Conservation (phyloP, 2,113 vertebrate genomes). For the Halichoeres trimaculatus region DNA sequence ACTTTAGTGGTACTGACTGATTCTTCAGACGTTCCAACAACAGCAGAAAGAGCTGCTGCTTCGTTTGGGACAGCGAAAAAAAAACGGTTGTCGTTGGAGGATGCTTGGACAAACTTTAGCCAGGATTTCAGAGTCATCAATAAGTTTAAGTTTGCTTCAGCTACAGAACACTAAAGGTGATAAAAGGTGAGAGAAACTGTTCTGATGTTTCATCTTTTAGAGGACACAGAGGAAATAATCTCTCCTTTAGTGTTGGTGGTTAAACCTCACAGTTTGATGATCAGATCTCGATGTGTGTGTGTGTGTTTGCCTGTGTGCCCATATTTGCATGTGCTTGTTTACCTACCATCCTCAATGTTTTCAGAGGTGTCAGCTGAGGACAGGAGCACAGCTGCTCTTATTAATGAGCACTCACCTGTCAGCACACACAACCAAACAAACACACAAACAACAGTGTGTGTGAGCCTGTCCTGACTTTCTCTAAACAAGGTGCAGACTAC, state of each 20-base stretch:
- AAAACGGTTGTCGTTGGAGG: conserved; percentile 22
- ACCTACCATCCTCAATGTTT: conserved; percentile 16
- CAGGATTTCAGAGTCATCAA: conserved; percentile 1
- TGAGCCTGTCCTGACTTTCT: neutral
- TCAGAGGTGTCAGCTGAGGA: conserved; percentile 42
- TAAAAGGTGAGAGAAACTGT: too few relatives aligned
- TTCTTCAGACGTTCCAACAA: conserved; percentile 27
- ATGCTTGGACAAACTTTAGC: neutral
- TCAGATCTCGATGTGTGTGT: neutral
- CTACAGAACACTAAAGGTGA: too few relatives aligned
- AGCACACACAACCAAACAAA: conserved; percentile 17
- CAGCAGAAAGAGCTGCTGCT: conserved; percentile 1
- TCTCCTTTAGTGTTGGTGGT: neutral
- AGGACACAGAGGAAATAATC: neutral
- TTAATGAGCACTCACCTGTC: conserved; percentile 54
- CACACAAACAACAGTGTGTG: neutral
- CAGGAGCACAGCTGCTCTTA: conserved; percentile 58
- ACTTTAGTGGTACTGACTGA: neutral
- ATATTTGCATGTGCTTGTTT: conserved; percentile 31
- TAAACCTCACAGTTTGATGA: neutral
- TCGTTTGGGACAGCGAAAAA: neutral
- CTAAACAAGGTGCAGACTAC: conserved; percentile 44
- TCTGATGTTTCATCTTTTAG: neutral
- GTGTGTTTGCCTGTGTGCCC: neutral
- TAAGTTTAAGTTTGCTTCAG: too few relatives aligned